phyloP scores from a whole-genome alignment of 1,140 invertebrate genomes.

The Philopotamus ludificatus region DNA sequence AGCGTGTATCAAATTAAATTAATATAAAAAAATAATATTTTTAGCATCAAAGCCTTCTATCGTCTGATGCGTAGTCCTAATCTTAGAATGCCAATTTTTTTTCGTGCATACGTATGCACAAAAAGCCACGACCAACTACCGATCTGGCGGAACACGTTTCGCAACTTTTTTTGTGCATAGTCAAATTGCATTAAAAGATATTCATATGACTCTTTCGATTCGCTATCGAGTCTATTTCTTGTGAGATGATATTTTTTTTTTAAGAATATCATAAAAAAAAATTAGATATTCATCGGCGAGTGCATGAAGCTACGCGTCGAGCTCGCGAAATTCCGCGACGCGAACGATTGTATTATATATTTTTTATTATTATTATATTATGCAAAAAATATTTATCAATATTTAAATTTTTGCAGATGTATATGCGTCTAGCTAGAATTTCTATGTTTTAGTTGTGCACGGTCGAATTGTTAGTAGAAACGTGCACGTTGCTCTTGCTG shows the following conservation, averaged over 20 bases:
- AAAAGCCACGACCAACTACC: slow-evolving; percentile 10
- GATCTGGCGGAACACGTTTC: slow-evolving; percentile 13
- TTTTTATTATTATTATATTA: too few relatives aligned
- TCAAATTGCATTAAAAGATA: slow-evolving; percentile 14
- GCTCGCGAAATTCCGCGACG: too few relatives aligned
- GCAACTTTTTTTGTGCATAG: slow-evolving; percentile 4
- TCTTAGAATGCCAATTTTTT: slow-evolving; percentile 4
- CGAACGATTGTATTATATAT: too few relatives aligned
- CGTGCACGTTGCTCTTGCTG: background rate
- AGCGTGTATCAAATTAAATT: too few relatives aligned
- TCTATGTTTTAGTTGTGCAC: background rate
- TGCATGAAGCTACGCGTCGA: too few relatives aligned
- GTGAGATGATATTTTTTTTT: too few relatives aligned
- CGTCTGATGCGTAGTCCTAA: background rate
- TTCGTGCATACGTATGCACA: slow-evolving; percentile 17
- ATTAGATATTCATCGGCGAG: too few relatives aligned
- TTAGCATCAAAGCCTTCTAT: background rate
- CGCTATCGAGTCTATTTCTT: background rate
- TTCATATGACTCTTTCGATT: background rate
- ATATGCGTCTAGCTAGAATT: too few relatives aligned
- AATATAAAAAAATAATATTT: too few relatives aligned
- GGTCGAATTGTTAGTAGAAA: background rate
- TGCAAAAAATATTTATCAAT: too few relatives aligned
- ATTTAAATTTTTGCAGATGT: too few relatives aligned
- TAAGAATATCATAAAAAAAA: too few relatives aligned